phyloP scores from a whole-genome alignment of 2,113 vertebrate genomes.

The Axis porcinus region DNA sequence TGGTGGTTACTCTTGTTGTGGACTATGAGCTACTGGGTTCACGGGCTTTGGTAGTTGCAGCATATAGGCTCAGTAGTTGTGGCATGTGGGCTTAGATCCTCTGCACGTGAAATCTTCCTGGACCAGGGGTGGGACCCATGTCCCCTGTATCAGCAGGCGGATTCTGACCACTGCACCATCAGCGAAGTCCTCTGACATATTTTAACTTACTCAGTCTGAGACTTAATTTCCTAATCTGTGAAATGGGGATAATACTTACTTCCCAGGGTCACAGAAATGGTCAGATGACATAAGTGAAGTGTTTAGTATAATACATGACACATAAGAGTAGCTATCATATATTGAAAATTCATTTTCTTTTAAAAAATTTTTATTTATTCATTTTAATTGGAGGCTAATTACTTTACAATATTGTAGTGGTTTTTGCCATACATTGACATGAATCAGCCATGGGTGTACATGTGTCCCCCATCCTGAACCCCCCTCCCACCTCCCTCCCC shows the following conservation, averaged over 20 bases:
- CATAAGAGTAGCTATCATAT: not conserved
- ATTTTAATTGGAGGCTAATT: not conserved
- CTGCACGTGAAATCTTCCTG: not conserved
- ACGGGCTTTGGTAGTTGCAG: not conserved
- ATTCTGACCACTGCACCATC: not conserved
- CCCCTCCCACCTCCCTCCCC: not conserved
- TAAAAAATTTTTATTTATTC: not conserved
- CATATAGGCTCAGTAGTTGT: not conserved
- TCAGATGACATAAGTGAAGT: no score
- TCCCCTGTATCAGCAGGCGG: not conserved
- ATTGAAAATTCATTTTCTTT: not conserved
- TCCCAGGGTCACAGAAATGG: not conserved
- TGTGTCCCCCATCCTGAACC: not conserved
- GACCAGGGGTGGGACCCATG: not conserved
- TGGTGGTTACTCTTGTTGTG: not conserved
- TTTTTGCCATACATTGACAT: not conserved
- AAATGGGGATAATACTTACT: not conserved
- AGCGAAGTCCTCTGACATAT: not conserved
- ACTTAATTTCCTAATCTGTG: not conserved
- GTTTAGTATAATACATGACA: not conserved
- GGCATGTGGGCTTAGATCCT: not conserved
- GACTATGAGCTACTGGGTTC: not conserved
- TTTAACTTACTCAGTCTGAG: not conserved
- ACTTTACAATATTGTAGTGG: not conserved
- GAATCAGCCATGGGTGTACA: not conserved